Conservation (phyloP, 2,888 invertebrate genomes). For the Pollenia griseotomentosa region DNA sequence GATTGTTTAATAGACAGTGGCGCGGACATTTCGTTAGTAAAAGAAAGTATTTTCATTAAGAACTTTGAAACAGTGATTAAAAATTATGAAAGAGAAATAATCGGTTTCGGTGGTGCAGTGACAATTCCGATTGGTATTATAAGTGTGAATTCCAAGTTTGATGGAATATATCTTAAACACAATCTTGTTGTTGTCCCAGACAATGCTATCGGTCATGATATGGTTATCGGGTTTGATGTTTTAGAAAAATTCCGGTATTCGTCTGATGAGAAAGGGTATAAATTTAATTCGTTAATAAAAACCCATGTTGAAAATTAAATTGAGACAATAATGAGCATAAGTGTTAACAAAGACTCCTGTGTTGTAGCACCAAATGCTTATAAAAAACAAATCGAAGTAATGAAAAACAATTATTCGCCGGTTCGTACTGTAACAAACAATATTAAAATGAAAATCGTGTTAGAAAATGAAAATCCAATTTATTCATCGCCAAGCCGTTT, state of each 20-base stretch:
- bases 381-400: slow-evolving; percentile 41
- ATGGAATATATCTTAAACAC: slow-evolving; percentile 22
- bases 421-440: slow-evolving; percentile 10
- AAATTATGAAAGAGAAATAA: slow-evolving; percentile 36
- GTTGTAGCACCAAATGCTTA: slow-evolving; percentile 43
- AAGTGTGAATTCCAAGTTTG: slow-evolving; percentile 23
- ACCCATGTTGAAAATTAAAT: not conserved
- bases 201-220: slow-evolving; percentile 19
- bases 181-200: slow-evolving; percentile 45
- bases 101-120: slow-evolving; percentile 38
- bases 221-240: no score
- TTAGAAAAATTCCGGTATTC: slow-evolving; percentile 37
- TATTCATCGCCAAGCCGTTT: slow-evolving; percentile 55
- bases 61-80: slow-evolving; percentile 3
- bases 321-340: slow-evolving; percentile 50
- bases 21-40: slow-evolving; percentile 45
- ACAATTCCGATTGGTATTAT: slow-evolving; percentile 41
- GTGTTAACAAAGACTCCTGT: slow-evolving; percentile 1
- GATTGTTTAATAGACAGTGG: slow-evolving; percentile 52
- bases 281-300: slow-evolving; percentile 34
- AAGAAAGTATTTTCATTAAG: slow-evolving; percentile 16
- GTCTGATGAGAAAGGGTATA: slow-evolving; percentile 53
- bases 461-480: slow-evolving; percentile 53
- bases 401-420: slow-evolving; percentile 51
- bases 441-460: slow-evolving; percentile 67